Percentiles rank a stretch among this genome's conserved stretches.
These are phyloP conservation scores for Lepidothrix coronata DNA, from an alignment of 2,113 vertebrate species.

Conservation along the genomic window DNA sequence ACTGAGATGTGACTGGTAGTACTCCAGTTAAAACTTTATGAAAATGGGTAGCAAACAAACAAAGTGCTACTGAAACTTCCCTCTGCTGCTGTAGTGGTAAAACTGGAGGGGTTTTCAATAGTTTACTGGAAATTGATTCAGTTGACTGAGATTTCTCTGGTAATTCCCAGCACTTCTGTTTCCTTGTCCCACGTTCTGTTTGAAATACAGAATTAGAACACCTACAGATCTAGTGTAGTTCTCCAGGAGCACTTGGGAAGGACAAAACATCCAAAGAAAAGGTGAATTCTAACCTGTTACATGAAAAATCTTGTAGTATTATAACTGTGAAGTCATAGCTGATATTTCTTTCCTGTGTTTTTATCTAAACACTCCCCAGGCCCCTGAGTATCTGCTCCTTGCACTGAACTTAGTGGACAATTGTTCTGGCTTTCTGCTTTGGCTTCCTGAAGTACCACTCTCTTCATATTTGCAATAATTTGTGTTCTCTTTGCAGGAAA, in stretches of 20 bases:
- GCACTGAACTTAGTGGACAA: background rate
- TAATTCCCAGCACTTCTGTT: background rate
- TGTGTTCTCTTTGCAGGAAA: constrained; percentile 82
- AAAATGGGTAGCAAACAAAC: background rate
- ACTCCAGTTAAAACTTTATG: background rate
- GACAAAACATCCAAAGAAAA: background rate
- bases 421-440: background rate
- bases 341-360: background rate
- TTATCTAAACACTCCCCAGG: background rate
- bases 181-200: background rate
- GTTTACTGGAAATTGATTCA: background rate
- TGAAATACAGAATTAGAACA: background rate
- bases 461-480: background rate
- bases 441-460: background rate
- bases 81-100: background rate
- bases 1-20: background rate
- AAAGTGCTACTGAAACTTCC: background rate
- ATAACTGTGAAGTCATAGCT: background rate
- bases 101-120: fast-evolving
- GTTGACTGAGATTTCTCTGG: background rate
- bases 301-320: too few relatives aligned
- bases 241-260: background rate
- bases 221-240: background rate
- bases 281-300: background rate
- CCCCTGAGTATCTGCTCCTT: background rate